Evolutionary conservation across 2,113 vertebrate genomes (phyloP).

Genomic region (Psettodes erumei): DNA sequence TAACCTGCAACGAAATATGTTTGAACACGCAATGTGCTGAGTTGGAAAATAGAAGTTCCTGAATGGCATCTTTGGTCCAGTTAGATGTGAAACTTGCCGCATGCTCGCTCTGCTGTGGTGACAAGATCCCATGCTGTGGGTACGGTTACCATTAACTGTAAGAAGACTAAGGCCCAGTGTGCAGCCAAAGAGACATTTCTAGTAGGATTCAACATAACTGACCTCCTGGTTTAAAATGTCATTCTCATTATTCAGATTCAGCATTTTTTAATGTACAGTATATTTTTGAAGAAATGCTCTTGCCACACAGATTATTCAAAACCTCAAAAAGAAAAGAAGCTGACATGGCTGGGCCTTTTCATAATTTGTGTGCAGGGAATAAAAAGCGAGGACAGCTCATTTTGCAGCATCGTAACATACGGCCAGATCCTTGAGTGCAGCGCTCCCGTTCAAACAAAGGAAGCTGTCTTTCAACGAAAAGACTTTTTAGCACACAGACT

Average conservation of each 20-base stretch:
- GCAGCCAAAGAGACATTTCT: constrained; percentile 2
- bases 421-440: not conserved
- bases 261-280: constrained; percentile 1
- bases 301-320: constrained; percentile 13
- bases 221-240: constrained; percentile 12
- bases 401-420: not conserved
- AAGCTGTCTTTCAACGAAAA: not conserved
- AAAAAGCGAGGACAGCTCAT: constrained; percentile 16
- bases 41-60: not conserved
- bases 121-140: not conserved
- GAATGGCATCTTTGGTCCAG: constrained; percentile 1
- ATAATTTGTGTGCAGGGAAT: constrained; percentile 8
- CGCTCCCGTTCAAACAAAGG: not conserved
- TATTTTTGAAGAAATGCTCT: constrained; percentile 12
- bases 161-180: constrained; percentile 1
- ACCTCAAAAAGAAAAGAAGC: not conserved
- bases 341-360: not conserved
- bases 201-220: not conserved
- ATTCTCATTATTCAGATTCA: constrained; percentile 28
- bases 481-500: not conserved
- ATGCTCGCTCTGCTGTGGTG: not conserved
- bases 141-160: constrained; percentile 34
- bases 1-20: not conserved
- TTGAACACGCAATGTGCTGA: not conserved
- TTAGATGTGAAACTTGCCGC: not conserved